Evolutionary conservation across 2,888 invertebrate genomes (phyloP).

Genomic region (Myopa testacea): DNA sequence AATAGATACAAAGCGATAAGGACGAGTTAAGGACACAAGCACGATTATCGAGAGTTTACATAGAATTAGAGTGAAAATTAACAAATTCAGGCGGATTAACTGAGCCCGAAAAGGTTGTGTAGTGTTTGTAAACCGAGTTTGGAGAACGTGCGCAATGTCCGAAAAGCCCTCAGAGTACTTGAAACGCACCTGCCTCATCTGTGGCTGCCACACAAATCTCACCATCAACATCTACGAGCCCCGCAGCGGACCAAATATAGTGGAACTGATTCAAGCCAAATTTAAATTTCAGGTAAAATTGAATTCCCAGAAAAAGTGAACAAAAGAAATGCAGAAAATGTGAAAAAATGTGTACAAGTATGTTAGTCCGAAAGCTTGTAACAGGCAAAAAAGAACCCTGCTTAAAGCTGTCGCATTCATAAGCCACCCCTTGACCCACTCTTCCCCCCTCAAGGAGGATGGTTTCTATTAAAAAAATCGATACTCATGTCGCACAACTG

Average conservation of each 20-base stretch:
- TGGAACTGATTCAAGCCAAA: constrained; percentile 67
- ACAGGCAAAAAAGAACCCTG: not conserved
- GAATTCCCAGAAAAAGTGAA: not conserved
- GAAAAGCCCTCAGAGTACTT: constrained; percentile 62
- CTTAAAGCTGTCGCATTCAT: not conserved
- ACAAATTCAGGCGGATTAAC: too few species aligned
- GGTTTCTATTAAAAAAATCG: constrained; percentile 30
- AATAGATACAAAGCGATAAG: not conserved
- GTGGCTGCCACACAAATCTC: constrained; percentile 67
- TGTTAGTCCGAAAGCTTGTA: not conserved
- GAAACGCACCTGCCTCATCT: constrained; percentile 68
- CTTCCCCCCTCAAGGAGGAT: too few species aligned
- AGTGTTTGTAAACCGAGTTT: too few species aligned
- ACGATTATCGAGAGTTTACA: not conserved
- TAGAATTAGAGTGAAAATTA: not conserved
- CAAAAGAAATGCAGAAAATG: not conserved
- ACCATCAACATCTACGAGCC: constrained; percentile 68
- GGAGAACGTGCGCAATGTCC: constrained; percentile 49
- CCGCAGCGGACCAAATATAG: constrained; percentile 67
- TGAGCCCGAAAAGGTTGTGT: too few species aligned
- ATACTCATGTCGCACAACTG: constrained; percentile 32
- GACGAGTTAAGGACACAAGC: too few species aligned
- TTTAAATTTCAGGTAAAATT: constrained; percentile 67
- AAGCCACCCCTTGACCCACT: not conserved
- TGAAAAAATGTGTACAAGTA: not conserved